phyloP scores from a whole-genome alignment of 2,888 invertebrate genomes.

The Leistus spinibarbis region DNA sequence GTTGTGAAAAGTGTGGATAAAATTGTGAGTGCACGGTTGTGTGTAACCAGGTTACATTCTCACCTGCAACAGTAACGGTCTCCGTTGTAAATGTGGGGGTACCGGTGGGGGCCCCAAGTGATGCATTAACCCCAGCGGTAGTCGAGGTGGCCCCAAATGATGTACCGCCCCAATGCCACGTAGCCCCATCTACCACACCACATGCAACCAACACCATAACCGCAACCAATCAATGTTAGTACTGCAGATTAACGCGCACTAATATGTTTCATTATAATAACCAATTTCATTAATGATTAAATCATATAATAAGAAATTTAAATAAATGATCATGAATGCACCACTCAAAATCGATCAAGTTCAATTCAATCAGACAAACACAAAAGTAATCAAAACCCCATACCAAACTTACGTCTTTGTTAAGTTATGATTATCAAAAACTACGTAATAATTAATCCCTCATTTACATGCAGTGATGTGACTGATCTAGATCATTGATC shows the following conservation, averaged over 20 bases:
- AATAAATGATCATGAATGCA: not conserved
- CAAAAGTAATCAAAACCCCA: not conserved
- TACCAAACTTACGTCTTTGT: not conserved
- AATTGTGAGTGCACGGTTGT: not conserved
- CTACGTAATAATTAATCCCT: not conserved
- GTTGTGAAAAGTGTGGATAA: not conserved
- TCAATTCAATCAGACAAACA: not conserved
- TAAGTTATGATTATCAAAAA: not conserved
- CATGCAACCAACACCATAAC: conserved; percentile 60
- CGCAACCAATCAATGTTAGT: conserved; percentile 54
- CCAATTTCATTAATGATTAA: not conserved
- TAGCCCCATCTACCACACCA: conserved; percentile 59
- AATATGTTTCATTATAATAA: not conserved
- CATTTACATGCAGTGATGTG: too few species aligned
- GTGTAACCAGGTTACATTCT: conserved; percentile 53
- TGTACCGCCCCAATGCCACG: conserved; percentile 56
- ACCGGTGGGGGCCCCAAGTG: conserved; percentile 57
- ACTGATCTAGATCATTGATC: too few species aligned
- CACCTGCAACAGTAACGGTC: conserved; percentile 87
- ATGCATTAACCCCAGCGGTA: conserved; percentile 56
- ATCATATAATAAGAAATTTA: not conserved
- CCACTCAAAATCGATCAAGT: not conserved
- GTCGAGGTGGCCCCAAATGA: conserved; percentile 53
- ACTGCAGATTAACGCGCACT: conserved; percentile 12
- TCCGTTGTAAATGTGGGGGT: conserved; percentile 59